Evolutionary conservation across 2,113 vertebrate genomes (phyloP).

Genomic region (Odontesthes bonariensis): DNA sequence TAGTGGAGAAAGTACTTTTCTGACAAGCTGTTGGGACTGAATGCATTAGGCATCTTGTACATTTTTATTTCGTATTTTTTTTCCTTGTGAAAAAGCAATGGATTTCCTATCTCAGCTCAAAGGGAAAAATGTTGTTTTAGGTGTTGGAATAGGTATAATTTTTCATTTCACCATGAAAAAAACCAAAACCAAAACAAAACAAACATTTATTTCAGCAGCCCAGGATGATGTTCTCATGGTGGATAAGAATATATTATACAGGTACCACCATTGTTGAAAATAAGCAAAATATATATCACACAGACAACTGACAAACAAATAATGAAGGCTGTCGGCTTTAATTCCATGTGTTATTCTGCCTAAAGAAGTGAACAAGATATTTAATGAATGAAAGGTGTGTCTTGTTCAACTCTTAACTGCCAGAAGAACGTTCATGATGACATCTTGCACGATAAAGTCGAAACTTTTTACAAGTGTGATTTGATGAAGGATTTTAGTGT

Average conservation of each 20-base stretch:
- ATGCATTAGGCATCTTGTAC: slow-evolving; percentile 12
- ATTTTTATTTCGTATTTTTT: not conserved
- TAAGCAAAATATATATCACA: not conserved
- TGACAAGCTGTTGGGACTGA: slow-evolving; percentile 13
- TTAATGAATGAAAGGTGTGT: not conserved
- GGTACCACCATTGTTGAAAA: not conserved
- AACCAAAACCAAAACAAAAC: not conserved
- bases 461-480: not conserved
- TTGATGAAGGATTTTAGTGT: not conserved
- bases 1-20: slow-evolving; percentile 9
- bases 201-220: not conserved
- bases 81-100: not conserved
- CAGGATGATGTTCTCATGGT: not conserved
- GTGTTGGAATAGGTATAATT: not conserved
- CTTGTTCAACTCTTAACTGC: not conserved
- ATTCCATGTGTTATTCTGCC: not conserved
- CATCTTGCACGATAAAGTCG: not conserved
- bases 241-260: not conserved
- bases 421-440: not conserved
- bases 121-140: not conserved
- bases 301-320: not conserved
- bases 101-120: not conserved
- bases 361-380: not conserved
- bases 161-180: not conserved
- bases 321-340: not conserved